Evolutionary conservation across 2,888 invertebrate species (phyloP), one percentile per base, ranked within the genome.

Genomic region (Tromatobia lineatoria): DNA sequence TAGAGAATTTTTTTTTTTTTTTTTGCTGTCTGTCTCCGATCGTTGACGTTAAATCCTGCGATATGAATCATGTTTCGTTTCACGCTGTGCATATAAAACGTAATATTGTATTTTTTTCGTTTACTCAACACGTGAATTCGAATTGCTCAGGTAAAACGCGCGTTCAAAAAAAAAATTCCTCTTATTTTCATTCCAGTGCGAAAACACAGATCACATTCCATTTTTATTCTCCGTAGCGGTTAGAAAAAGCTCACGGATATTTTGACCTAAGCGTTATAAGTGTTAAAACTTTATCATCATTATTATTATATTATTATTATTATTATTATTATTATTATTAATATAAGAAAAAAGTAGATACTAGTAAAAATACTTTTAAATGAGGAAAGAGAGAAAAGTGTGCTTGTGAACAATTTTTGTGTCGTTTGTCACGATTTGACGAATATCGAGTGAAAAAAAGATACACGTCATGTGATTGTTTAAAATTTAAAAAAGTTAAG

Each of bases 231-330:
- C 47, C 42, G 11, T 42, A 42, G 64, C 25, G 54, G 2, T 59
- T 82, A 11, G 52, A 59, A 57, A 50, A 61, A 64, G 64, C 70
- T 59, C 57, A 76, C 83, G 79, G 66, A 29, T 42, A 76, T 83
- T 76, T 76, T 66, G 38, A 69, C 34, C 50, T 75, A 77, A 71
- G 82, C 82, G 77, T 82, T 78, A 78, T 74, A 59, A 82, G 59
- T 82, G 82, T 78, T 67, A 52, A 77, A 38, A 18, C 61, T 64
- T 64, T 64, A 64, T 64, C 42, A 64, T 64, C 42, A 64, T 69
- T 61, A 77, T 73, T 77, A 67, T 45, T 67, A 79, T n/a, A 79
- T n/a, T 18, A 78, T 61, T 69, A 67, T 45, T 20, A 25, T 69
- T 64, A 20, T 38, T 61, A 61, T 8, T 61, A 59, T 25, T 57